Evolutionary conservation across 1,140 invertebrate species (phyloP), one percentile per base, ranked within the genome.

Genomic region (Cotesia chilonis): DNA sequence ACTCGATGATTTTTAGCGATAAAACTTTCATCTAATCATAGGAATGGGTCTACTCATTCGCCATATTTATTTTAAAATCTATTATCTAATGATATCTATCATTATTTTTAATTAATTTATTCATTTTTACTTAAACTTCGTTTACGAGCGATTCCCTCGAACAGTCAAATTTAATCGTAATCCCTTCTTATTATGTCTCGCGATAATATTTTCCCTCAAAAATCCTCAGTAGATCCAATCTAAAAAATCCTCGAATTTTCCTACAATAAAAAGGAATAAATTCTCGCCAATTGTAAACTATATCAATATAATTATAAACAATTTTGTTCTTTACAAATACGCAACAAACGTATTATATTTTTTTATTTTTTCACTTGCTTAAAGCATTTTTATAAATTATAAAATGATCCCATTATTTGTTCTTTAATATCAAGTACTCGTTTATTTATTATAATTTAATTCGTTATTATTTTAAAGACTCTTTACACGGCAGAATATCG

Each of bases 321-420:
- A 79, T 82, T 82, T 82, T 82, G 82, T 83, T 83, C 81, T 83
- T 70, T 80, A 77, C 55, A 73, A 75, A 76, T 73, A 77, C 77
- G 77, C 74, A 76, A 75, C 72, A 67, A 76, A 80, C 69, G 71
- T 71, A 76, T 47, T 47, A 47, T 47, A 9, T 3, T 47, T 47
- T 41, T 41, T 41, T 47, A 9, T 47, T 47, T 47, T 47, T 47
- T 7, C 10, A 47, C 41, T 47, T 47, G 41, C 41, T 6, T 47
- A 6, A 70, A 70, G 61, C 52, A 17, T 37, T 52, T 68, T 28
- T 55, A 63, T 65, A 71, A 60, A 57, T 68, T 61, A 35, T 67
- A 70, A 75, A 67, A 57, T 57, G 38, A 64, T 68, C 17, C 57
- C 47, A 20, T 47, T 36, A 63, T 57, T 71, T 14, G 17, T 60